A percentile compares a stretch with the other conserved stretches of the same genome.
Evolutionary conservation across 1,140 invertebrate genomes (phyloP).

Genomic region (Drosophila kurseongensis): DNA sequence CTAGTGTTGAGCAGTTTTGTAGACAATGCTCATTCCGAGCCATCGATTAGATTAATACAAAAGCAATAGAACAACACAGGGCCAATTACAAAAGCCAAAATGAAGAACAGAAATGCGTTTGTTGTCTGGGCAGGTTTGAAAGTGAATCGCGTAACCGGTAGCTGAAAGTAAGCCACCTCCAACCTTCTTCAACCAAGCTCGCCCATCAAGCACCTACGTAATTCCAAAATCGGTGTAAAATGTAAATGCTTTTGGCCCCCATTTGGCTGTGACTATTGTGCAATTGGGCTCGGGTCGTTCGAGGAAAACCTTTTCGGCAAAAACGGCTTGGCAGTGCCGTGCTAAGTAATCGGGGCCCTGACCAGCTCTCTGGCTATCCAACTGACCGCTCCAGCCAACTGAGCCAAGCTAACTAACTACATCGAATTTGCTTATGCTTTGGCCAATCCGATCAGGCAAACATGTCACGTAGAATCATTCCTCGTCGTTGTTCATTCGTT

Average conservation of each 20-base stretch:
- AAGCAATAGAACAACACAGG: conserved; percentile 18
- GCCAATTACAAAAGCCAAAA: conserved; percentile 8
- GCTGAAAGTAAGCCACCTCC: conserved; percentile 23
- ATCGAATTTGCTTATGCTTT: conserved; percentile 45
- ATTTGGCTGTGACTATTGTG: conserved; percentile 34
- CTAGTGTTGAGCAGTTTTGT: conserved; percentile 22
- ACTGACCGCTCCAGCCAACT: conserved; percentile 14
- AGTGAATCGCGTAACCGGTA: conserved; percentile 32
- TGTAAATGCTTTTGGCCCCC: conserved; percentile 48
- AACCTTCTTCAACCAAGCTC: neutral
- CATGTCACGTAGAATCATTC: conserved; percentile 75
- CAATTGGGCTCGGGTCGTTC: conserved; percentile 32
- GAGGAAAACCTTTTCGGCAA: conserved; percentile 39
- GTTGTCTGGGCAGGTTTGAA: conserved; percentile 5
- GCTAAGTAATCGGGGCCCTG: conserved; percentile 28
- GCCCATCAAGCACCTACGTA: conserved; percentile 1
- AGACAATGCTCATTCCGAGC: conserved; percentile 27
- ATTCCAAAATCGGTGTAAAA: conserved; percentile 51
- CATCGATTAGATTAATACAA: conserved; percentile 54
- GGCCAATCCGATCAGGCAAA: conserved; percentile 55
- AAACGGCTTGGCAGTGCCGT: conserved; percentile 36
- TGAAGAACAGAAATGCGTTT: conserved; percentile 17
- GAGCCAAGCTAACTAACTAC: conserved; percentile 54
- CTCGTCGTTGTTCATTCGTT: conserved; percentile 65
- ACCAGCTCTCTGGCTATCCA: conserved; percentile 2